Conservation (phyloP, 2,113 vertebrate species). For the Solea senegalensis region DNA sequence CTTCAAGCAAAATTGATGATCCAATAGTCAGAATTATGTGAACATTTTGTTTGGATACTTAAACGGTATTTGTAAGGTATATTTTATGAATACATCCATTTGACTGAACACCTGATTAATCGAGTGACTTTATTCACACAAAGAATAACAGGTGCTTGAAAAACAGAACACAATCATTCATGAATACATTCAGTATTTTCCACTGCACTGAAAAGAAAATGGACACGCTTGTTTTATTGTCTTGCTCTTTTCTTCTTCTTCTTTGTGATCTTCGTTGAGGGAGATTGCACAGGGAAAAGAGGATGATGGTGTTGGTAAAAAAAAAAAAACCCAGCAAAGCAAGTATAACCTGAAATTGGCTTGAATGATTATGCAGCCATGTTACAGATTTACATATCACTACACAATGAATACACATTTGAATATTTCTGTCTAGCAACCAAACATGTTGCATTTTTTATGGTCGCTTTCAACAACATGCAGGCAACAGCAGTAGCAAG, state of each 20-base stretch:
- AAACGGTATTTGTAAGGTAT: neutral
- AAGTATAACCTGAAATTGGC: slow-evolving; percentile 8
- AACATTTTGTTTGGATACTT: neutral
- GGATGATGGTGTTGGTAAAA: neutral
- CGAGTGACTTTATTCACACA: too few relatives aligned
- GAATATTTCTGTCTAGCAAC: slow-evolving; percentile 10
- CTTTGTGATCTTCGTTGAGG: neutral
- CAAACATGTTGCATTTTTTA: neutral
- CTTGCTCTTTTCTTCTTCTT: neutral
- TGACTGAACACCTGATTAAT: neutral
- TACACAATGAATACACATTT: slow-evolving; percentile 34
- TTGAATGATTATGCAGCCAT: slow-evolving; percentile 11
- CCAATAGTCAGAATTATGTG: slow-evolving; percentile 8
- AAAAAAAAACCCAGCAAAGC: neutral
- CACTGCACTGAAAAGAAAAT: neutral
- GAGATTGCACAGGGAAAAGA: neutral
- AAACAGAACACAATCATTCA: slow-evolving; percentile 8
- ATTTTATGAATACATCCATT: neutral
- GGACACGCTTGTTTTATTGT: neutral
- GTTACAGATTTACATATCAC: slow-evolving; percentile 1
- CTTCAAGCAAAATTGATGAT: slow-evolving; percentile 3
- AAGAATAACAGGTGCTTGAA: neutral
- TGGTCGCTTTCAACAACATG: slow-evolving; percentile 15
- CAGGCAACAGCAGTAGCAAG: neutral
- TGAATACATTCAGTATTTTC: neutral